These are phyloP conservation scores for Acronicta alni DNA, from an alignment of 2,888 invertebrate genomes.

Conservation along the genomic window DNA sequence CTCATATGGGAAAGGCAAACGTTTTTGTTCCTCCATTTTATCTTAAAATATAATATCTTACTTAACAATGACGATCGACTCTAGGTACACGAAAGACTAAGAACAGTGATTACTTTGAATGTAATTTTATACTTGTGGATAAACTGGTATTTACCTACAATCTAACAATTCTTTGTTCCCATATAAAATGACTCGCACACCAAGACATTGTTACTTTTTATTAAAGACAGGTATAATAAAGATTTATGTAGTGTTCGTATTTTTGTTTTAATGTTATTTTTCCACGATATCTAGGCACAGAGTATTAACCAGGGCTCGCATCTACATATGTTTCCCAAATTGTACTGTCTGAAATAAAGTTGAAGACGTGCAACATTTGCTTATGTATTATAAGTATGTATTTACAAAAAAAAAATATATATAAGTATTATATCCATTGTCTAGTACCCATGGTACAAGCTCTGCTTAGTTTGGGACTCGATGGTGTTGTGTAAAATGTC, in stretches of 20 bases:
- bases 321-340: no score
- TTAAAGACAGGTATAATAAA: no score
- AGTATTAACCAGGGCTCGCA: no score
- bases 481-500: no score
- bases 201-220: no score
- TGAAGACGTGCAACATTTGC: no score
- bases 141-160: background rate
- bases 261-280: background rate
- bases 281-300: background rate
- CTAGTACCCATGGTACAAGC: no score
- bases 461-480: no score
- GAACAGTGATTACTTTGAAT: background rate
- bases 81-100: background rate
- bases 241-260: background rate
- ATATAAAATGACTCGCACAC: background rate
- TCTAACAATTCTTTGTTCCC: background rate
- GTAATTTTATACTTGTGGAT: background rate
- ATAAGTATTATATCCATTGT: no score
- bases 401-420: no score
- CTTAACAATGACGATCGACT: background rate
- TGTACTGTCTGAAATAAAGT: no score
- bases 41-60: background rate
- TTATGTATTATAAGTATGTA: no score
- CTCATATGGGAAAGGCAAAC: constrained; percentile 20
- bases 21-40: constrained; percentile 17